Evolutionary conservation across 2,113 vertebrate genomes (phyloP), one percentile per base, ranked within the genome.

Genomic region (Edolisoma coerulescens): DNA sequence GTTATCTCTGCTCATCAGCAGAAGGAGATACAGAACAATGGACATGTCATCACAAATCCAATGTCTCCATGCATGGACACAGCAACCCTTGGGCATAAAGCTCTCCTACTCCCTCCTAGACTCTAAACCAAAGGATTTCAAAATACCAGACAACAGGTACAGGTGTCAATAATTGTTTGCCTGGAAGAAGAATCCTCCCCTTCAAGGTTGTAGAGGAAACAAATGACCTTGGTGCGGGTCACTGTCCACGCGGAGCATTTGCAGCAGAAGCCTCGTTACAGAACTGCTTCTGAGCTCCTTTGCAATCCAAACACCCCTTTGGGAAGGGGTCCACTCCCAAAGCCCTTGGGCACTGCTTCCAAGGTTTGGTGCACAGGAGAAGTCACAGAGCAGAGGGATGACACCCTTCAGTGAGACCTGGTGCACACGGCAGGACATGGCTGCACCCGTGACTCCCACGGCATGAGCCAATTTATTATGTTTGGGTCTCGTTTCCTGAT

Each of bases 391-490:
- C 32, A 52, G 65, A 23, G 71, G 16, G 44, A 30, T 49, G 23
- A 21, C 23, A 49, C 22, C n/a, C 54, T 59, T 15, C 77, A 86
- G 53, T 7, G 53, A 45, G 53, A 37, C 12, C 53, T 41, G 54
- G 47, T 5, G 42, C 18, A 24, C 16, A 10, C 4, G 15, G 12
- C 18, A 50, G 78, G 47, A 26, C 41, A 16, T 3, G 10, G 77
- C 7, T 3, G 2, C 41, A 56, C 9, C 18, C 14, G 32, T 5
- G 16, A 41, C 32, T 53, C 64, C 39, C 42, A 23, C 0, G 42
- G 32, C 26, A 35, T 6, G 22, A 49, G 52, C 8, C 54, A 11
- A 82, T 54, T 20, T 11, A 7, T 13, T 41, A 4, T 3, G 17
- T 27, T 77, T 41, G 64, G 17, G 32, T 54, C 27, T 82, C 32